These are phyloP conservation scores for Loris lydekkerianus DNA, from an alignment of 2,797 vertebrate species.

Conservation along the genomic window DNA sequence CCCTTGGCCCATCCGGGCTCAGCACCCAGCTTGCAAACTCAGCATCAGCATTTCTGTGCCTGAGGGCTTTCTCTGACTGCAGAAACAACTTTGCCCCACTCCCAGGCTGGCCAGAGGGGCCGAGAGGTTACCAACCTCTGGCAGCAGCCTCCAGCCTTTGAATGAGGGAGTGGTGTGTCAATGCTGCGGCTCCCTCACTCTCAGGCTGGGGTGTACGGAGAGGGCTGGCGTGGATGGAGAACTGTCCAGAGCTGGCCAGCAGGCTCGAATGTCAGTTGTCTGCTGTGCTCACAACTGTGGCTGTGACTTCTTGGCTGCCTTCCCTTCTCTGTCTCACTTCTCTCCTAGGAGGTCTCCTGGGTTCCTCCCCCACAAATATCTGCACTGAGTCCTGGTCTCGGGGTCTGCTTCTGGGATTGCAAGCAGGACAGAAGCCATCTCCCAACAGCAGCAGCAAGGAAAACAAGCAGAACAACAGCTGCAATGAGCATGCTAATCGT, in stretches of 20 bases:
- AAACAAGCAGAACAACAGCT: neutral
- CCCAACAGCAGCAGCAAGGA: neutral
- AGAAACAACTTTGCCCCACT: neutral
- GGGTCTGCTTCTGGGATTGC: neutral
- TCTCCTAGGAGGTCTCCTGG: neutral
- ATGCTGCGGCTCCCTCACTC: fast-evolving
- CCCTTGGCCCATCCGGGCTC: fast-evolving
- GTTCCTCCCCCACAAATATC: too few species aligned
- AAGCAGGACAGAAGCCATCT: neutral
- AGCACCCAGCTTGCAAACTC: fast-evolving
- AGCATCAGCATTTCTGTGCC: neutral
- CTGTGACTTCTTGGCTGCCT: neutral
- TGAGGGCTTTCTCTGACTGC: neutral
- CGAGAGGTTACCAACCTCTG: fast-evolving
- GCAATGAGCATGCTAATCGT: fast-evolving
- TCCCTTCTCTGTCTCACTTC: neutral
- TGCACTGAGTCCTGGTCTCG: neutral
- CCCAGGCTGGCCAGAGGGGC: neutral
- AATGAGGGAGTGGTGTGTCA: fast-evolving
- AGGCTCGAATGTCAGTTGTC: neutral
- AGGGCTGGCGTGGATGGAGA: neutral
- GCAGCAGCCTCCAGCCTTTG: neutral
- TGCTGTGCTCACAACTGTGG: fast-evolving
- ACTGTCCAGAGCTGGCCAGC: neutral
- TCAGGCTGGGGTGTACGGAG: fast-evolving